Conservation (phyloP, 2,113 vertebrate genomes). For the Limnothrissa miodon region DNA sequence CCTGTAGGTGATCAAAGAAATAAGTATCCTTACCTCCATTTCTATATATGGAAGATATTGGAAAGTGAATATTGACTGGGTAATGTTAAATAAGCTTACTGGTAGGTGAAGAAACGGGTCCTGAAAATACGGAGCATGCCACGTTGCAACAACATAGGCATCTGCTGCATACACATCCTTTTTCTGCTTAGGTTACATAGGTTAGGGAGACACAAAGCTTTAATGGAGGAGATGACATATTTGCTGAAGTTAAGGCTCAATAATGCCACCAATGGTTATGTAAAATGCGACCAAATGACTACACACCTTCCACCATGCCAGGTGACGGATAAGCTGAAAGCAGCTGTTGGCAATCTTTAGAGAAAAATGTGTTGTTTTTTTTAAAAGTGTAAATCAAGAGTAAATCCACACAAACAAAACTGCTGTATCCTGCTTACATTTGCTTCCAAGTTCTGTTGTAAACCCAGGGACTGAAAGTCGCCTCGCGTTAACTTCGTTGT, state of each 20-base stretch:
- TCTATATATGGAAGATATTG: not conserved
- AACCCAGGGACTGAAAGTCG: no score
- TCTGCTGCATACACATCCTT: conserved; percentile 14
- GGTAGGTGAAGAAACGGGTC: conserved; percentile 23
- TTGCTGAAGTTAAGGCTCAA: no score
- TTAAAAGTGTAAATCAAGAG: not conserved
- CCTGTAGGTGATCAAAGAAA: conserved; percentile 5
- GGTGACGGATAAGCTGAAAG: not conserved
- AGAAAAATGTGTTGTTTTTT: no score
- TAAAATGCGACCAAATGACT: no score
- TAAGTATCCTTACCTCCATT: not conserved
- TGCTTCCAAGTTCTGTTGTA: not conserved
- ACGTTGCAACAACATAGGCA: conserved; percentile 22
- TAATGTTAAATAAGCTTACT: not conserved
- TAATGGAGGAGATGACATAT: not conserved
- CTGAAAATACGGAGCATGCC: conserved; percentile 2
- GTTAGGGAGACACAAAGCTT: no score
- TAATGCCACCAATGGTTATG: no score
- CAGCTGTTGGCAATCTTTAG: conserved; percentile 19
- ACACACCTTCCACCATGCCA: not conserved
- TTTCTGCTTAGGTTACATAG: no score
- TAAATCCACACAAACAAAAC: not conserved
- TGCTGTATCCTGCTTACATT: conserved; percentile 7
- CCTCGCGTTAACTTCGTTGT: no score
- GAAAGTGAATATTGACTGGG: no score